A percentile compares a stretch with the other conserved stretches of the same genome.
These are phyloP conservation scores for Maconellicoccus hirsutus DNA, from an alignment of 1,140 invertebrate genomes.

Conservation along the genomic window DNA sequence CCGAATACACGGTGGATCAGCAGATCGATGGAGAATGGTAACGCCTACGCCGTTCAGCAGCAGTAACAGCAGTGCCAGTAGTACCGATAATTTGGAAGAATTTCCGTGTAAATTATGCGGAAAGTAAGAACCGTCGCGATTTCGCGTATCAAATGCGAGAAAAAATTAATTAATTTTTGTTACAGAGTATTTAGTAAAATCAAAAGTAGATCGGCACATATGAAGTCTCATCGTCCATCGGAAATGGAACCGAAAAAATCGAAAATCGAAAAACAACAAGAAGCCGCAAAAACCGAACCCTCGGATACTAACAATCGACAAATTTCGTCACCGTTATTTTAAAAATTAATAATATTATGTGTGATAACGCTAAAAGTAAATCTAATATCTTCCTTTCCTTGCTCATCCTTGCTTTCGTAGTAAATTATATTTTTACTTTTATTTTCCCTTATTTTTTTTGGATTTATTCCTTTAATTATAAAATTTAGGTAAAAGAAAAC, in stretches of 20 bases:
- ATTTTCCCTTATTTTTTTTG: background rate
- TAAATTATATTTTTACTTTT: background rate
- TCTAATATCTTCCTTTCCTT: conserved; percentile 16
- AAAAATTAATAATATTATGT: background rate
- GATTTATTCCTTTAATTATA: background rate
- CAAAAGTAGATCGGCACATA: conserved; percentile 94
- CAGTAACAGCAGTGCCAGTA: background rate
- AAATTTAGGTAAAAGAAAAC: background rate
- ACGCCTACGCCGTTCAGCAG: conserved; percentile 41
- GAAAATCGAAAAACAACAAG: conserved; percentile 29
- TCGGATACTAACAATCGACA: conserved; percentile 8
- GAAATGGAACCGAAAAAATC: conserved; percentile 46
- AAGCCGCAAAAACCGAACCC: background rate
- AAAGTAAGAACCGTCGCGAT: conserved; percentile 64
- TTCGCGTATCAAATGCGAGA: background rate
- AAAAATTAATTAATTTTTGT: conserved; percentile 19
- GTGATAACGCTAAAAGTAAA: background rate
- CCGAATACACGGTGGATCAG: conserved; percentile 45
- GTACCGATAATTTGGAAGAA: conserved; percentile 35
- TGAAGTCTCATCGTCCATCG: conserved; percentile 87
- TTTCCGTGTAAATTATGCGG: conserved; percentile 94
- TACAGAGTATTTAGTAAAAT: conserved; percentile 92
- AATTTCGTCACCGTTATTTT: background rate
- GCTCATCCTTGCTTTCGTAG: conserved; percentile 20
- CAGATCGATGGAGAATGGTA: conserved; percentile 40